Evolutionary conservation across 2,113 vertebrate genomes (phyloP).

Genomic region (Semnopithecus entellus): DNA sequence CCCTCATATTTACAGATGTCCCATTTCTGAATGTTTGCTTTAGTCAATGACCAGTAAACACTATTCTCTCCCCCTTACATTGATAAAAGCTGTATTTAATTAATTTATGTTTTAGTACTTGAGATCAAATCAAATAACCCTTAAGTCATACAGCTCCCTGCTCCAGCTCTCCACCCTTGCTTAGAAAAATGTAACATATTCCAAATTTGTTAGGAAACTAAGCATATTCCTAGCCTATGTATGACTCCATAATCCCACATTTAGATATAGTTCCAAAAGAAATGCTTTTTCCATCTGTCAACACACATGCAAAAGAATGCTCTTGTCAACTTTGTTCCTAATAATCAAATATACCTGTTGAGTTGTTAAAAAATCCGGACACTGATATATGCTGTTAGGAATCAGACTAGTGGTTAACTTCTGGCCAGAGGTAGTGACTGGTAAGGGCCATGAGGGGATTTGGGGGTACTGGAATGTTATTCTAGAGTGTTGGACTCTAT

Average conservation of each 20-base stretch:
- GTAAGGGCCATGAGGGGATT: background rate
- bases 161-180: background rate
- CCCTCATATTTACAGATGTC: background rate
- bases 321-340: background rate
- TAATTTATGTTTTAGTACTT: background rate
- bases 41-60: background rate
- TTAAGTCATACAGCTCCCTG: background rate
- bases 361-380: background rate
- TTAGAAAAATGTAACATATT: background rate
- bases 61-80: background rate
- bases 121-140: background rate
- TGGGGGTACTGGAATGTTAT: rapidly evolving
- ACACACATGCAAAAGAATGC: background rate
- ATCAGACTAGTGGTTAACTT: background rate
- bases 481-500: background rate
- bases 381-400: background rate
- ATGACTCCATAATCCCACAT: background rate
- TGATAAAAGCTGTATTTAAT: background rate
- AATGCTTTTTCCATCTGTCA: background rate
- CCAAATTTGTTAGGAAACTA: background rate
- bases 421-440: background rate
- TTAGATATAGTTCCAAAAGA: background rate
- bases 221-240: background rate
- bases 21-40: background rate
- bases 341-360: background rate